Percentiles rank a stretch among this genome's conserved stretches.
Evolutionary conservation across 1,140 invertebrate species (phyloP).

Genomic region (Camponotus floridanus): DNA sequence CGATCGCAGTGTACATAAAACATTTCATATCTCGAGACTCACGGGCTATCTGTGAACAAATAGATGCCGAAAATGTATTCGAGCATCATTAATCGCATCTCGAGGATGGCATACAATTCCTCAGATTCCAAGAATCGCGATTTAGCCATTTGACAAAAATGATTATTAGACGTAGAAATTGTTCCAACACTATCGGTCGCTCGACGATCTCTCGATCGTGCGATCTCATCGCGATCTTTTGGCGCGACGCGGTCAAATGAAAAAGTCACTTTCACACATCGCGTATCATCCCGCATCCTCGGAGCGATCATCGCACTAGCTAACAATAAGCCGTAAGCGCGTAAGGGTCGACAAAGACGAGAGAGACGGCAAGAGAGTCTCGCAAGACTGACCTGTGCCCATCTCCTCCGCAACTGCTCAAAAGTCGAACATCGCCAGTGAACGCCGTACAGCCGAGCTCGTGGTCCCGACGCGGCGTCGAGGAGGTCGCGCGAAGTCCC

Average conservation of each 20-base stretch:
- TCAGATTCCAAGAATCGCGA: neutral
- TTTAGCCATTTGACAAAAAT: neutral
- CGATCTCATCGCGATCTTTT: neutral
- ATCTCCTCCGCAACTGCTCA: slow-evolving; percentile 79
- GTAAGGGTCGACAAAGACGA: slow-evolving; percentile 16
- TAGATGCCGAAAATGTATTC: neutral
- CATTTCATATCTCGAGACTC: neutral
- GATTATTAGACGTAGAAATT: neutral
- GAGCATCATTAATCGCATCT: neutral
- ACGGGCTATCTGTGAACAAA: neutral
- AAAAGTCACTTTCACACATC: slow-evolving; percentile 57
- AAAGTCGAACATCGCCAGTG: slow-evolving; percentile 80
- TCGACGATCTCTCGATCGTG: neutral
- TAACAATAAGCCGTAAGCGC: slow-evolving; percentile 27
- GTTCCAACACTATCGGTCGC: slow-evolving; percentile 15
- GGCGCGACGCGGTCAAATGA: too few species aligned
- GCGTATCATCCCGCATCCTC: neutral
- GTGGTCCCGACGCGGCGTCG: slow-evolving; percentile 70
- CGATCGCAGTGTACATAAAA: neutral
- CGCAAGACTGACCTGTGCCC: slow-evolving; percentile 82
- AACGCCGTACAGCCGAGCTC: slow-evolving; percentile 65
- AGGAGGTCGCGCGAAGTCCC: slow-evolving; percentile 75
- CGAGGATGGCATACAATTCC: neutral
- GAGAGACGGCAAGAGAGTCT: slow-evolving; percentile 49
- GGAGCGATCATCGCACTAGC: slow-evolving; percentile 7